Conservation (phyloP, 1,140 invertebrate species). For the Drosophila erecta region DNA sequence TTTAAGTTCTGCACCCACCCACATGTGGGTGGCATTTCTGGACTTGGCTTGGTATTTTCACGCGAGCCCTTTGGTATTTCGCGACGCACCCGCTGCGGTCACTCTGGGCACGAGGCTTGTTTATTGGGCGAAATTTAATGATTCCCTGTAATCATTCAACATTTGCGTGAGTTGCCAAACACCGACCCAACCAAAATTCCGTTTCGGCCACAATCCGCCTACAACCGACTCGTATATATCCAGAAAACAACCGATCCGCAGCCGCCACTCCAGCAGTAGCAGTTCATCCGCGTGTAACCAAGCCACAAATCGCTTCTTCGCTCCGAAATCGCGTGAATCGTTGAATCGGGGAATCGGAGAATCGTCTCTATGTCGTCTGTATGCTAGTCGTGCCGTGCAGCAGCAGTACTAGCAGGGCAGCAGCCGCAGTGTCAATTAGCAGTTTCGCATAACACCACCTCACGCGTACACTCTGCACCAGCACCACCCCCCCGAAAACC, state of each 20-base stretch:
- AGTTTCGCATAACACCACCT: constrained; percentile 55
- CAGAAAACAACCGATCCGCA: constrained; percentile 41
- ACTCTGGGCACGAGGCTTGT: constrained; percentile 36
- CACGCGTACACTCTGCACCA: constrained; percentile 24
- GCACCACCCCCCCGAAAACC: constrained; percentile 18
- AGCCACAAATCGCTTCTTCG: constrained; percentile 34
- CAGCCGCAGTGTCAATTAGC: constrained; percentile 65
- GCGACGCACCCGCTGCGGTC: constrained; percentile 2
- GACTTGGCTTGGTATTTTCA: neutral
- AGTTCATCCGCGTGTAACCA: constrained; percentile 27
- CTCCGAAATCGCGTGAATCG: constrained; percentile 40
- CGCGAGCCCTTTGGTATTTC: neutral
- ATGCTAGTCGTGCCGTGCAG: constrained; percentile 61
- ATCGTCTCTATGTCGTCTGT: constrained; percentile 41
- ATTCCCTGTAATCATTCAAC: constrained; percentile 47
- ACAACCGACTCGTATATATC: constrained; percentile 38
- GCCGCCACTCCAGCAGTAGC: constrained; percentile 11
- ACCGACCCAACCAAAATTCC: constrained; percentile 30
- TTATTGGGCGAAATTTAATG: constrained; percentile 50
- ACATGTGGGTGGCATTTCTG: constrained; percentile 9
- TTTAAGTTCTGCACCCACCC: neutral
- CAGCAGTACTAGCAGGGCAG: constrained; percentile 54
- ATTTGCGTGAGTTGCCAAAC: constrained; percentile 69
- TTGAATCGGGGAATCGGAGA: constrained; percentile 40
- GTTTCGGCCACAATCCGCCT: neutral